Evolutionary conservation across 2,113 vertebrate species (phyloP).

Genomic region (Raja brachyura): DNA sequence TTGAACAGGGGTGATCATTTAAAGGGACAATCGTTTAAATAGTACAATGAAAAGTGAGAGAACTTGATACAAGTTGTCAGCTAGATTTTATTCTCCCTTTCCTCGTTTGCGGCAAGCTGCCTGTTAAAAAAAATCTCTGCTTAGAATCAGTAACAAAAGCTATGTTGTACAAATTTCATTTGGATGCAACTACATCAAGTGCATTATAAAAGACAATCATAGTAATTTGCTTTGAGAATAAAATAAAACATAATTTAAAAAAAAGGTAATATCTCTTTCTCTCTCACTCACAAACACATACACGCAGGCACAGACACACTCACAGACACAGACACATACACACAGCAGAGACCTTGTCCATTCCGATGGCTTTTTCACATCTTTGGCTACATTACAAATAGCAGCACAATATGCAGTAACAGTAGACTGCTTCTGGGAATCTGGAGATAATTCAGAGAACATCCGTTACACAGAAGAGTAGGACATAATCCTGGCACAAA

Average conservation of each 20-base stretch:
- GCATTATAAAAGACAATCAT: slow-evolving; percentile 68
- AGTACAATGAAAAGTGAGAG: slow-evolving; percentile 34
- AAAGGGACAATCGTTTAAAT: slow-evolving; percentile 14
- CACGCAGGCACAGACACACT: background rate
- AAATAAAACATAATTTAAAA: slow-evolving; percentile 59
- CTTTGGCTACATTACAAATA: slow-evolving; percentile 53
- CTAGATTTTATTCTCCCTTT: background rate
- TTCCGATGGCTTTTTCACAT: slow-evolving; percentile 25
- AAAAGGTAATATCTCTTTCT: background rate
- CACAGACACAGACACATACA: background rate
- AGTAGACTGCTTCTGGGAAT: slow-evolving; percentile 60
- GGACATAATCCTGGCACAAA: slow-evolving; percentile 32
- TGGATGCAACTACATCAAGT: slow-evolving; percentile 66
- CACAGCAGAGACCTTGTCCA: slow-evolving; percentile 20
- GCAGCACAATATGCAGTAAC: slow-evolving; percentile 48
- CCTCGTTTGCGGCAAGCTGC: slow-evolving; percentile 20
- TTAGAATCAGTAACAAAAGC: slow-evolving; percentile 46
- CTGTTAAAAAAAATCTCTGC: background rate
- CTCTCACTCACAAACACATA: background rate
- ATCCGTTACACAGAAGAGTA: slow-evolving; percentile 52
- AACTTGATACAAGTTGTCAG: slow-evolving; percentile 38
- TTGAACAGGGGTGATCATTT: slow-evolving; percentile 21
- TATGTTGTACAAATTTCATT: slow-evolving; percentile 65
- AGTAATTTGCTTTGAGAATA: slow-evolving; percentile 70
- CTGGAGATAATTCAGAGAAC: slow-evolving; percentile 40